A percentile compares a stretch with the other conserved stretches of the same genome.
phyloP scores from a whole-genome alignment of 2,888 invertebrate species.

The Trachelus iudaicus region DNA sequence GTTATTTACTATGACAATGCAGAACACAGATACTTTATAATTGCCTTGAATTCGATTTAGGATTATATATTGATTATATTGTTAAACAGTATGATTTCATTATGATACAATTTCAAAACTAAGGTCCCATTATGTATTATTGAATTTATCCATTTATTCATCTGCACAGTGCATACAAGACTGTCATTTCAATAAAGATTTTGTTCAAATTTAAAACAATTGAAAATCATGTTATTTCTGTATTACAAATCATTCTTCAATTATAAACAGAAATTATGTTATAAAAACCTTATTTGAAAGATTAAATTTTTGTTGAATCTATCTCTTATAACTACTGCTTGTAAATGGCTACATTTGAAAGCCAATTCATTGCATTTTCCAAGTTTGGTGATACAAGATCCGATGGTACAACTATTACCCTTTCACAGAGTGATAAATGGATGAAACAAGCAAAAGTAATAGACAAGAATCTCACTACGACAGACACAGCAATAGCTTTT shows the following conservation, averaged over 20 bases:
- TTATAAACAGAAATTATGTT: background rate
- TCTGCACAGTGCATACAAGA: background rate
- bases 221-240: background rate
- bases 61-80: background rate
- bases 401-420: constrained; percentile 61
- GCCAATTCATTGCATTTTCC: constrained; percentile 51
- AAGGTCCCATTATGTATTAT: background rate
- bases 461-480: constrained; percentile 64
- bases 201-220: constrained; percentile 5
- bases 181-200: background rate
- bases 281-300: background rate
- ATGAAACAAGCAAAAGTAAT: constrained; percentile 66
- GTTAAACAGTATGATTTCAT: background rate
- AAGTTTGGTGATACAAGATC: constrained; percentile 65
- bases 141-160: background rate
- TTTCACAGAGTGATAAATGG: constrained; percentile 67
- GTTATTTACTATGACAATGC: constrained; percentile 18
- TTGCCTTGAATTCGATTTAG: background rate
- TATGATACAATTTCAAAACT: background rate
- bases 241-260: constrained; percentile 1
- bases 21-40: background rate
- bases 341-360: constrained; percentile 32
- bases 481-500: constrained; percentile 66
- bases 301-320: background rate
- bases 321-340: background rate